phyloP scores from a whole-genome alignment of 1,140 invertebrate species.

The Chionoecetes opilio region DNA sequence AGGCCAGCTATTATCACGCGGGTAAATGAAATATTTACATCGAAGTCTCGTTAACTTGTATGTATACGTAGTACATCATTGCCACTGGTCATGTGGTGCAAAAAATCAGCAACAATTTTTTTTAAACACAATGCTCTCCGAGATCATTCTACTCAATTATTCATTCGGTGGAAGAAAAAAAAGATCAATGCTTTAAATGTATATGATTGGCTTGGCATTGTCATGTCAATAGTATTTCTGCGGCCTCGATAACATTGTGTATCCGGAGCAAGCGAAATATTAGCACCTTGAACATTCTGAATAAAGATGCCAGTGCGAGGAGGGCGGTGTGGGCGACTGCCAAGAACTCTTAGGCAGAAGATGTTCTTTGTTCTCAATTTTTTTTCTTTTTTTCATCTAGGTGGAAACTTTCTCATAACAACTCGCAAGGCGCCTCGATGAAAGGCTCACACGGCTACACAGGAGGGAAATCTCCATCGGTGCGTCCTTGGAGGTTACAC shows the following conservation, averaged over 20 bases:
- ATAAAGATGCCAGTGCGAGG: neutral
- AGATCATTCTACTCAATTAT: too few species aligned
- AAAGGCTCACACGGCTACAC: too few species aligned
- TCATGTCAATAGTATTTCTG: too few species aligned
- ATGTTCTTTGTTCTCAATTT: neutral
- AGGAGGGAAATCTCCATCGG: too few species aligned
- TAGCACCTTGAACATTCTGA: neutral
- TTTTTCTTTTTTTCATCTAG: neutral
- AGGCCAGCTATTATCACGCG: neutral
- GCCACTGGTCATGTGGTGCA: neutral
- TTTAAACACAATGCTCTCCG: too few species aligned
- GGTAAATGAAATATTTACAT: neutral
- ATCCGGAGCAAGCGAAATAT: neutral
- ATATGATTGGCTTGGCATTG: too few species aligned
- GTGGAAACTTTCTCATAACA: neutral
- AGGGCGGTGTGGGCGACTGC: neutral
- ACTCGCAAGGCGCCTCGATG: too few species aligned
- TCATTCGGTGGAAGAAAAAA: too few species aligned
- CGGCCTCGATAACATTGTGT: too few species aligned
- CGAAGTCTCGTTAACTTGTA: neutral
- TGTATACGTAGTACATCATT: neutral
- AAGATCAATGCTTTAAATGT: too few species aligned
- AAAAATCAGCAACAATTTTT: too few species aligned
- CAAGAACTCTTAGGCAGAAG: neutral
- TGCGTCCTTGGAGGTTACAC: neutral